These are phyloP conservation scores for Plusia festucae DNA, from an alignment of 2,888 invertebrate genomes.

Conservation along the genomic window DNA sequence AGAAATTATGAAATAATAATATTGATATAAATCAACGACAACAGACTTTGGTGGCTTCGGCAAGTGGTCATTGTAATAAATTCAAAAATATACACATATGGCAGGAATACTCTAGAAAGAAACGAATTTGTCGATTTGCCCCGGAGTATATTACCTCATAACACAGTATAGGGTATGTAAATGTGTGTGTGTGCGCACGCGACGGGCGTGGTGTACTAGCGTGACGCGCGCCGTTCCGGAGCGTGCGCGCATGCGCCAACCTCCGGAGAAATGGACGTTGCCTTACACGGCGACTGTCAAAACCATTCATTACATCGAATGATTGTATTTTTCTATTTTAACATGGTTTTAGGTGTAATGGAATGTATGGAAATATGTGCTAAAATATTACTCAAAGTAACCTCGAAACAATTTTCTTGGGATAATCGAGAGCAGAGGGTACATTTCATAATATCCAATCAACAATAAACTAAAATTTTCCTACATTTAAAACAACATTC, in stretches of 20 bases:
- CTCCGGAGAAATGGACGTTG: slow-evolving; percentile 55
- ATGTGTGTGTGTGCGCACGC: slow-evolving; percentile 57
- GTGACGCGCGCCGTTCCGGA: slow-evolving; percentile 84
- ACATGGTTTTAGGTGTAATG: background rate
- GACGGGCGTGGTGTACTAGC: slow-evolving; percentile 68
- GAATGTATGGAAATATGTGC: background rate
- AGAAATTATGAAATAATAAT: too few relatives aligned
- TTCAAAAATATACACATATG: too few relatives aligned
- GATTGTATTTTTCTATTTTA: background rate
- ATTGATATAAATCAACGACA: too few relatives aligned
- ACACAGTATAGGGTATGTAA: slow-evolving; percentile 10
- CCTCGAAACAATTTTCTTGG: too few relatives aligned
- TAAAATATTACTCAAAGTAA: too few relatives aligned
- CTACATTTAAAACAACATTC: too few relatives aligned
- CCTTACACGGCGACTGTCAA: slow-evolving; percentile 59
- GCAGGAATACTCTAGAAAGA: background rate
- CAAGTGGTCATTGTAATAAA: too few relatives aligned
- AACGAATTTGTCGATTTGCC: background rate
- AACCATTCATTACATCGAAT: slow-evolving; percentile 22
- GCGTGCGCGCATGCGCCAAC: slow-evolving; percentile 69
- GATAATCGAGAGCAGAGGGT: too few relatives aligned
- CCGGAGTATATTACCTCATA: background rate
- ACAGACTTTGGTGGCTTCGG: too few relatives aligned
- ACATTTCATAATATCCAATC: too few relatives aligned
- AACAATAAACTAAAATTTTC: too few relatives aligned